Conservation (phyloP, 2,797 vertebrate genomes). For the Malacoctenus gilli region DNA sequence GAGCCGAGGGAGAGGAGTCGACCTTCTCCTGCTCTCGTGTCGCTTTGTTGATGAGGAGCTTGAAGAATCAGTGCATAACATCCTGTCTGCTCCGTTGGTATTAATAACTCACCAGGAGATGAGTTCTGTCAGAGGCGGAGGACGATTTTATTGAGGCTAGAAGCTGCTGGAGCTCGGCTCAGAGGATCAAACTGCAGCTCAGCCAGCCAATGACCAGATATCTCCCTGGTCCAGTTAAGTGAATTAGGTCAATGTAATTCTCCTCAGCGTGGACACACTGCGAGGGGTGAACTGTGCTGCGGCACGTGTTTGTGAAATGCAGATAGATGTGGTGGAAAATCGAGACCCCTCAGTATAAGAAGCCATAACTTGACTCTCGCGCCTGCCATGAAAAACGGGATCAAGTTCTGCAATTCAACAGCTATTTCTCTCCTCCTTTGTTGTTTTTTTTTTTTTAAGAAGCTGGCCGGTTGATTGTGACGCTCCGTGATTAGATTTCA, state of each 20-base stretch:
- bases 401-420: neutral
- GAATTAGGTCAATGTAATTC: constrained; percentile 74
- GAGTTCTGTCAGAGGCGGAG: constrained; percentile 69
- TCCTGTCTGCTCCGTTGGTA: constrained; percentile 72
- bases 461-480: neutral
- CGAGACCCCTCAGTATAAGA: too few relatives aligned
- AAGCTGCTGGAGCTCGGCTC: constrained; percentile 67
- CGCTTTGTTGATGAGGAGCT: constrained; percentile 70
- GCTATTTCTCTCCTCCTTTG: neutral
- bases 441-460: constrained; percentile 16
- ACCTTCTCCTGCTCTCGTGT: constrained; percentile 56
- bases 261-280: constrained; percentile 53
- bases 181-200: constrained; percentile 68
- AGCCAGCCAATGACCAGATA: constrained; percentile 65
- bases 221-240: constrained; percentile 71
- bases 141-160: constrained; percentile 70
- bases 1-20: constrained; percentile 48
- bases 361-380: constrained; percentile 9
- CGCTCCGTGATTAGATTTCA: constrained; percentile 7
- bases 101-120: constrained; percentile 74
- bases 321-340: constrained; percentile 9
- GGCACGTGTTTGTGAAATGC: constrained; percentile 35
- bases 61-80: constrained; percentile 74
- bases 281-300: constrained; percentile 32
- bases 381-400: constrained; percentile 13